A percentile compares a stretch with the other conserved stretches of the same genome.
phyloP scores from a whole-genome alignment of 1,140 invertebrate genomes.

The Zaprionus gabonicus region DNA sequence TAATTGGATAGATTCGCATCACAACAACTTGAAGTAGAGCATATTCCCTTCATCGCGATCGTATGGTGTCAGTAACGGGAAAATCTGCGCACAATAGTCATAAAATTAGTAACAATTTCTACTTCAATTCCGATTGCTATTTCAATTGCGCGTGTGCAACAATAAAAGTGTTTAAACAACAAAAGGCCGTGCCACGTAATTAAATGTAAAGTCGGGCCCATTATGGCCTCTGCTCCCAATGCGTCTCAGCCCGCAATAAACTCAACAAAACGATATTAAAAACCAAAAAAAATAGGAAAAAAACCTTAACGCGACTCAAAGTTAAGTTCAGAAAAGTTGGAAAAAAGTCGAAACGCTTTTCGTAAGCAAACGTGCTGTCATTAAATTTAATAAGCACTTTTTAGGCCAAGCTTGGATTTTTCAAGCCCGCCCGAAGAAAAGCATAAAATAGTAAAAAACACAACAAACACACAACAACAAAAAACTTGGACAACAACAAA shows the following conservation, averaged over 20 bases:
- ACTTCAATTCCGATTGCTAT: background rate
- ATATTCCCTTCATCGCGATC: no score
- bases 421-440: conserved; percentile 52
- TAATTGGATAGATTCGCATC: conserved; percentile 22
- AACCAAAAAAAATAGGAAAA: conserved; percentile 36
- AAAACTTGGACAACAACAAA: conserved; percentile 30
- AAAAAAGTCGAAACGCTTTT: conserved; percentile 71
- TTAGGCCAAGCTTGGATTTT: conserved; percentile 80
- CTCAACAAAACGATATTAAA: conserved; percentile 21
- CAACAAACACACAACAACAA: conserved; percentile 16
- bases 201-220: conserved; percentile 68
- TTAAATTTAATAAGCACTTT: conserved; percentile 84
- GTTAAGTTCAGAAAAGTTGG: conserved; percentile 38
- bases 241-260: conserved; percentile 56
- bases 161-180: conserved; percentile 48
- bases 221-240: conserved; percentile 71
- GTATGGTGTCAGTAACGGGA: no score
- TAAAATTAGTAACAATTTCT: conserved; percentile 57
- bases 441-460: conserved; percentile 36
- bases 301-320: conserved; percentile 42
- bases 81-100: conserved; percentile 1
- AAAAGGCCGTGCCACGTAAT: conserved; percentile 66
- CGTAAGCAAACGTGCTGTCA: conserved; percentile 83
- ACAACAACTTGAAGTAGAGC: background rate
- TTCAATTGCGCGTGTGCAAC: conserved; percentile 57